Evolutionary conservation across 2,888 invertebrate species (phyloP), one percentile per base, ranked within the genome.

Genomic region (Drosophila pseudotakahashii): DNA sequence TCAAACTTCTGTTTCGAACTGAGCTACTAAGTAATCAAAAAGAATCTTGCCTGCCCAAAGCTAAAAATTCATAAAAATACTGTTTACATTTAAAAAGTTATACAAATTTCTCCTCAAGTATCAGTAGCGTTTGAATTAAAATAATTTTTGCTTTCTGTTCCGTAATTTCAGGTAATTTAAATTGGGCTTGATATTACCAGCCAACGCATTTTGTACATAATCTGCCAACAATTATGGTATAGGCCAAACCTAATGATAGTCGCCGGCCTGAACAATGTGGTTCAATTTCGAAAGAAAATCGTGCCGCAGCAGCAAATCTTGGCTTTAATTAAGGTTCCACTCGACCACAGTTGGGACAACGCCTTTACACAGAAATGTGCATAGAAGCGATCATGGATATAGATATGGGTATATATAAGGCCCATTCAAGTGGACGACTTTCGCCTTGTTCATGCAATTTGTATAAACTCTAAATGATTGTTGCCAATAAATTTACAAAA

Each of bases 401-500:
- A 52, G 36, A 53, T 54, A 37, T 41, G 66, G 62, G 44, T 55
- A 48, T 42, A 59, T 63, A 60, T 47, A 58, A 58, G 55, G 44
- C 59, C 62, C 75, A 88, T 78, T 86, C 62, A 62, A 73, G 58
- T 64, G 79, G 78, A 73, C 73, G 73, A 81, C 81, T 81, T 81
- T 81, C 81, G 86, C 81, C 68, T 77, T 77, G 66, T 70, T 58
- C 71, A 55, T 61, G 80, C 70, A 85, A 81, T 81, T 81, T 88
- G 81, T 85, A 68, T 82, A 73, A 81, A 54, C 48, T 54, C 66
- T 61, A 71, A 68, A 60, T 80, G 75, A 79, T 77, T 82, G 79
- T 88, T 82, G 86, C 60, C 88, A 88, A 88, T 88, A 82, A 82
- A 88, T 88, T 70, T 70, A 60, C 54, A 53, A 41, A 42, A 67